Conservation (phyloP, 2,113 vertebrate species). For the Gnathonemus longibarbis region DNA sequence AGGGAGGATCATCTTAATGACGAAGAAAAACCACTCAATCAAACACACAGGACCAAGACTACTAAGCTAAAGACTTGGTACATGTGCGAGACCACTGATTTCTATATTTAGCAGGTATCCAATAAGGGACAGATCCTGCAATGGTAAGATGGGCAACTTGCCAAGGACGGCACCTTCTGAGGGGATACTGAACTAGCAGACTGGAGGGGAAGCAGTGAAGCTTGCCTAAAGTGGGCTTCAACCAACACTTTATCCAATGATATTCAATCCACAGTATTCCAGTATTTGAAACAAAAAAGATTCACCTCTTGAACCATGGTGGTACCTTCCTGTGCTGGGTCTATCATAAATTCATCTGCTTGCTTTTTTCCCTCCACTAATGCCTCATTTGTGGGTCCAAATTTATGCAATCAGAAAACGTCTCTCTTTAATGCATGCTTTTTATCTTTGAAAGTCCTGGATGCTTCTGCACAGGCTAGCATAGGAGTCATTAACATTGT, state of each 20-base stretch:
- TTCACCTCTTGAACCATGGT: background rate
- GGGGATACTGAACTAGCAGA: background rate
- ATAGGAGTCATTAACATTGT: conserved; percentile 41
- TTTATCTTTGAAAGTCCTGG: background rate
- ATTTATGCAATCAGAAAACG: background rate
- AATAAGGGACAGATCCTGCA: background rate
- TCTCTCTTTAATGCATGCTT: background rate
- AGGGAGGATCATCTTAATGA: background rate
- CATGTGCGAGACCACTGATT: background rate
- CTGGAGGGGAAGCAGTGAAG: background rate
- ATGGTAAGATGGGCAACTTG: background rate
- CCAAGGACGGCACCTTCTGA: background rate
- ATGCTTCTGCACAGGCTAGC: conserved; percentile 23
- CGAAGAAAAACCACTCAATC: background rate
- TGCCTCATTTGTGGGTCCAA: background rate
- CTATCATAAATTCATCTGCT: background rate
- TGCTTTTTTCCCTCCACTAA: background rate
- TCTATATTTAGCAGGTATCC: background rate
- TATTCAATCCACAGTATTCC: background rate
- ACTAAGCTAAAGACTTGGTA: background rate
- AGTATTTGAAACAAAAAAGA: background rate
- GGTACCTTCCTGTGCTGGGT: background rate
- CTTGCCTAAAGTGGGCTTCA: background rate
- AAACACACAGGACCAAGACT: background rate
- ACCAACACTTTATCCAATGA: background rate